Conservation (phyloP, 1,140 invertebrate species). For the Nilaparvata lugens region DNA sequence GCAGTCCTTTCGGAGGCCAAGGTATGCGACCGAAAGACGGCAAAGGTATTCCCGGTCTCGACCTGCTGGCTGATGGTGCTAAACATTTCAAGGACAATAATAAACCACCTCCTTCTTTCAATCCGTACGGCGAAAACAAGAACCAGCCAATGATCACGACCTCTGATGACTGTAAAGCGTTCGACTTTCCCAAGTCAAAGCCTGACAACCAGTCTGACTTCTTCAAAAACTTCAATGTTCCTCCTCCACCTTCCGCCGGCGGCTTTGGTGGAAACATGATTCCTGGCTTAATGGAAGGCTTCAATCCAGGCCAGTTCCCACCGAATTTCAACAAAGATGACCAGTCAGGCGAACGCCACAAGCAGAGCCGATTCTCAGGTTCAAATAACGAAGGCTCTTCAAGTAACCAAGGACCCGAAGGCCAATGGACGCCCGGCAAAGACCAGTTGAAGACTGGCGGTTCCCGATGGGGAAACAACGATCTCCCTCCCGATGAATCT, state of each 20-base stretch:
- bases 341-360: neutral
- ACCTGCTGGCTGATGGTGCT: constrained; percentile 16
- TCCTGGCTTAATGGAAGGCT: constrained; percentile 12
- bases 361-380: neutral
- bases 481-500: neutral
- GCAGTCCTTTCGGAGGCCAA: too few relatives aligned
- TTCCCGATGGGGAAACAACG: constrained; percentile 6
- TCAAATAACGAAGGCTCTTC: neutral
- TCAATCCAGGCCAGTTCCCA: constrained; percentile 5
- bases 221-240: neutral
- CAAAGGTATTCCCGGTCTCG: constrained; percentile 27
- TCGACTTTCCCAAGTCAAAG: constrained; percentile 26
- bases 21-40: too few relatives aligned
- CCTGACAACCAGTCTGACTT: neutral
- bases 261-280: neutral
- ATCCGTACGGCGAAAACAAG: neutral
- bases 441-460: neutral
- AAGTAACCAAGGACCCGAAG: neutral
- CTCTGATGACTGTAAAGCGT: constrained; percentile 28
- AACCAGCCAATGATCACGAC: constrained; percentile 20
- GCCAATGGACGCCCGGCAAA: neutral
- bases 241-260: neutral
- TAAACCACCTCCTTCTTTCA: too few relatives aligned
- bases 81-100: too few relatives aligned
- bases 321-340: constrained; percentile 4